Base-by-base conservation (phyloP, 1,140 invertebrate species). In the Delia radicum region DNA sequence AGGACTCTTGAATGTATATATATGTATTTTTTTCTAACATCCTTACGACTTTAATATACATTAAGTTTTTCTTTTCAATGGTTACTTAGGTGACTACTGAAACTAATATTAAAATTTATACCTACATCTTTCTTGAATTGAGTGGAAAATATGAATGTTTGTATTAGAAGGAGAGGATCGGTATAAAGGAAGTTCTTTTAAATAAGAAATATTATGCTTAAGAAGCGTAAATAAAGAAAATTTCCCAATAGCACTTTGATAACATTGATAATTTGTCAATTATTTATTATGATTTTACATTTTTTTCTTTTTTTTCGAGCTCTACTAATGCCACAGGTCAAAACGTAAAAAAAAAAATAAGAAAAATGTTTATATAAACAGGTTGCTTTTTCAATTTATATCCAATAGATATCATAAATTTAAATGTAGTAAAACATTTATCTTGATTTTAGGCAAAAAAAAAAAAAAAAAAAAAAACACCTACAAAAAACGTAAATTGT, bases 181-280 rank as follows among this genome's bases (percentile, higher is more conserved):
- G n/a, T 13, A 3, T 13, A 42, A 8, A 42, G 15, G 10, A 33
- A 26, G 61, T 12, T 3, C 12, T n/a, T 65, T 27, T 29, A 27
- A 65, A 28, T 15, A 65, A 65, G 27, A 65, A 27, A 65, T 65
- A 65, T 65, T 31, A 65, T n/a, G 6, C 28, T 29, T 65, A 65
- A 65, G 26, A 65, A 65, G 62, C 62, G 13, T 15, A 65, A 65
- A 65, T 65, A 29, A 65, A 5, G 15, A 65, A 4, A 28, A 0
- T 3, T 29, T 65, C 28, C 27, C 62, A 29, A 15, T n/a, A 28
- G 62, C 15, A 15, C 27, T 21, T 65, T n/a, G 12, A 65, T 65
- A n/a, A 42, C n/a, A 42, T 42, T 42, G 37, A 28, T 29, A 65
- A 65, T 29, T 65, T 65, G 62, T 65, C 62, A 65, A 65, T 65